Evolutionary conservation across 37 sponge, comb jelly and placozoan genomes (phyloP).

Genomic region (Eunapius fragilis): DNA sequence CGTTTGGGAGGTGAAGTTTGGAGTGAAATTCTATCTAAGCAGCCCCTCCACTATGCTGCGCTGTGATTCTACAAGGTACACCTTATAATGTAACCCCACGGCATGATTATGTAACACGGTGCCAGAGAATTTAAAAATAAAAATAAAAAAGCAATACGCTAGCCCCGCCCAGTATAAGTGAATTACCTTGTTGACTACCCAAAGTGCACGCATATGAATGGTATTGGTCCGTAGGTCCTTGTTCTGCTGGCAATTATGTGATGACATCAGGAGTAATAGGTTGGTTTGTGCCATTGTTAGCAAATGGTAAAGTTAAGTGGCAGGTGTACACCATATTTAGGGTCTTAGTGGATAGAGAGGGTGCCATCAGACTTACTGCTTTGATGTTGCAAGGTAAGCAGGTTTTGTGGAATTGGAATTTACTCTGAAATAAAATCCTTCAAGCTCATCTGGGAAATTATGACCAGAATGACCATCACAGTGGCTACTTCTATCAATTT

Average conservation of each 20-base stretch:
- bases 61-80: neutral
- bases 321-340: neutral
- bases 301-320: neutral
- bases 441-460: conserved; percentile 54
- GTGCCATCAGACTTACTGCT: conserved; percentile 55
- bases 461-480: conserved; percentile 21
- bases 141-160: no score
- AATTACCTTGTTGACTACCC: neutral
- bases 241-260: conserved; percentile 68
- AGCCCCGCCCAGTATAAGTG: neutral
- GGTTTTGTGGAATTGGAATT: no score
- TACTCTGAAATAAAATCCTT: neutral
- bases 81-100: no score
- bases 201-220: neutral
- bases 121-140: no score
- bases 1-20: conserved; percentile 63
- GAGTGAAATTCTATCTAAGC: conserved; percentile 79
- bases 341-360: conserved; percentile 53
- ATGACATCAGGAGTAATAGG: conserved; percentile 67
- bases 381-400: conserved; percentile 68
- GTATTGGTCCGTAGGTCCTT: conserved; percentile 42
- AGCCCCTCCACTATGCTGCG: conserved; percentile 39
- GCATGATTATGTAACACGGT: no score
- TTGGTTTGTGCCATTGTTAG: neutral
- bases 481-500: conserved; percentile 44